phyloP scores from a whole-genome alignment of 2,797 vertebrate genomes.

The Poeciliopsis presidionis region DNA sequence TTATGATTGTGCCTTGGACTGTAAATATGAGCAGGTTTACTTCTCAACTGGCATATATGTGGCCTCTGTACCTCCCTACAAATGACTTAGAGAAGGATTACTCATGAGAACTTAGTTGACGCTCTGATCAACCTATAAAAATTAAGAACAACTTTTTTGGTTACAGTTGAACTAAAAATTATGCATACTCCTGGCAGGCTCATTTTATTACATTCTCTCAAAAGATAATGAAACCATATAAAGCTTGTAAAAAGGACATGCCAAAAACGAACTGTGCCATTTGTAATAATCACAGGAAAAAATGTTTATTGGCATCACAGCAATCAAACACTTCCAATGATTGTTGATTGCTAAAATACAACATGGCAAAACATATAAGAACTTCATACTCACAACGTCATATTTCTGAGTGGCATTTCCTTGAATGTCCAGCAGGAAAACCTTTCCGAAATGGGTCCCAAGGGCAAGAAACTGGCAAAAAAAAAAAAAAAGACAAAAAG shows the following conservation, averaged over 20 bases:
- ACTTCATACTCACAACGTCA: constrained; percentile 92
- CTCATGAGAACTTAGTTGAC: background rate
- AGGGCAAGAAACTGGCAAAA: constrained; percentile 92
- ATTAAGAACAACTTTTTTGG: background rate
- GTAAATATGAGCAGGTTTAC: background rate
- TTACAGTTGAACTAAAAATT: background rate
- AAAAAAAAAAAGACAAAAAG: constrained; percentile 34
- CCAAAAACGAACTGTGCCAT: background rate
- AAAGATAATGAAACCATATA: background rate
- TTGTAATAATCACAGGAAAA: background rate
- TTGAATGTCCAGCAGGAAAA: constrained; percentile 95
- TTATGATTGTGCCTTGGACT: background rate
- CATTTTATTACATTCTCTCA: background rate
- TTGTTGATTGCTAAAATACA: background rate
- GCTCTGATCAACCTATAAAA: background rate
- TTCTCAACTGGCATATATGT: background rate
- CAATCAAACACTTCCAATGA: background rate
- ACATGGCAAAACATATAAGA: background rate
- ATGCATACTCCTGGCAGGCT: background rate
- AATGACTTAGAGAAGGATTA: background rate
- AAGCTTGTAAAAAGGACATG: background rate
- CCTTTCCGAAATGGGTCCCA: constrained; percentile 97
- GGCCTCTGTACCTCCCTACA: background rate
- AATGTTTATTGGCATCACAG: background rate
- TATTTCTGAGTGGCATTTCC: constrained; percentile 97